These are phyloP conservation scores for Monopterus albus DNA, from an alignment of 2,113 vertebrate genomes.

Conservation along the genomic window DNA sequence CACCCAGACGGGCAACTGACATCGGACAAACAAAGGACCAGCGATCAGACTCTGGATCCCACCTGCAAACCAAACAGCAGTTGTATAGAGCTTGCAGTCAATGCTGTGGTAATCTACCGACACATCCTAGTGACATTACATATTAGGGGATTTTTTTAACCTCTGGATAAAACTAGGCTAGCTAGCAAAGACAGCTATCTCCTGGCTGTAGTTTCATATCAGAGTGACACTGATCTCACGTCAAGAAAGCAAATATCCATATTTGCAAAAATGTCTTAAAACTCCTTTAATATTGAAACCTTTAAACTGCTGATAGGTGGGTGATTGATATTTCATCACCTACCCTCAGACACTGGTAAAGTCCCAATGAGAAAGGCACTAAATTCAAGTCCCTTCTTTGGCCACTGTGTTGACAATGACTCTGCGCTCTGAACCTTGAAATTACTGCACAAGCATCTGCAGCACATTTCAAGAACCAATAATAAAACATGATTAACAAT, in stretches of 20 bases:
- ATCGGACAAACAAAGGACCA: slow-evolving; percentile 83
- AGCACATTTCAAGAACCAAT: neutral
- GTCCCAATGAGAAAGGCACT: slow-evolving; percentile 1
- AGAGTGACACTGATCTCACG: too few relatives aligned
- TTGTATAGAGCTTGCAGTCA: neutral
- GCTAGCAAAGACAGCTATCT: too few relatives aligned
- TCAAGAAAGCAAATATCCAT: neutral
- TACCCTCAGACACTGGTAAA: neutral
- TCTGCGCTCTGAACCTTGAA: slow-evolving; percentile 10
- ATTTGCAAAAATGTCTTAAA: neutral
- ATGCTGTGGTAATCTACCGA: neutral
- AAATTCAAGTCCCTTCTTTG: neutral
- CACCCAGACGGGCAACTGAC: slow-evolving; percentile 83
- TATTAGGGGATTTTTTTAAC: too few relatives aligned
- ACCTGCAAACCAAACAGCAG: slow-evolving; percentile 71
- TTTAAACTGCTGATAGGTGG: slow-evolving; percentile 2
- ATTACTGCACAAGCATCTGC: slow-evolving; percentile 5
- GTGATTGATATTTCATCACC: slow-evolving; percentile 17
- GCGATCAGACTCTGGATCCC: slow-evolving; percentile 83
- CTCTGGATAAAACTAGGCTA: too few relatives aligned
- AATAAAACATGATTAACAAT: neutral
- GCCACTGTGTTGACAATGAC: neutral
- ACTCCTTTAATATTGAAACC: neutral
- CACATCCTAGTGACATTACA: neutral
- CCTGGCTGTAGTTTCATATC: too few relatives aligned